phyloP scores from a whole-genome alignment of 2,888 invertebrate genomes.

The Chydorus sphaericus region DNA sequence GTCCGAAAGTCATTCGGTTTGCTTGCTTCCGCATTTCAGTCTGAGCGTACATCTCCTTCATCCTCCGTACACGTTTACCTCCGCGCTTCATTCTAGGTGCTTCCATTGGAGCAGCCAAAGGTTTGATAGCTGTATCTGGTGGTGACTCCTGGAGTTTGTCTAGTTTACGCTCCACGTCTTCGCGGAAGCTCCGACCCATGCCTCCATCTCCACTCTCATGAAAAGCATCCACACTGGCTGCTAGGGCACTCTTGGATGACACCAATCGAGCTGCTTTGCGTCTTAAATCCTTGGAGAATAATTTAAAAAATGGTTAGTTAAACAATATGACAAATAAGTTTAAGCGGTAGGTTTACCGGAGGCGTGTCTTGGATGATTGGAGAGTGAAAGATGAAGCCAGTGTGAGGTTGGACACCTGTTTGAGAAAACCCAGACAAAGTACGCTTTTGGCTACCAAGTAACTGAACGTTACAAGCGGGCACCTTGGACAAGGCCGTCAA shows the following conservation, averaged over 20 bases:
- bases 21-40: slow-evolving; percentile 95
- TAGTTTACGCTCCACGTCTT: slow-evolving; percentile 87
- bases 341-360: slow-evolving; percentile 63
- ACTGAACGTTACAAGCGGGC: slow-evolving; percentile 89
- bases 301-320: not conserved
- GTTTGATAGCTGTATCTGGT: slow-evolving; percentile 90
- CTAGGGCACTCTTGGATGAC: slow-evolving; percentile 83
- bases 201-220: slow-evolving; percentile 80
- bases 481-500: slow-evolving; percentile 87
- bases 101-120: slow-evolving; percentile 94
- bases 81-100: slow-evolving; percentile 92
- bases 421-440: slow-evolving; percentile 90
- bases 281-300: slow-evolving; percentile 50
- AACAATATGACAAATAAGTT: no score
- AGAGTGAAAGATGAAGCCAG: slow-evolving; percentile 85
- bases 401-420: slow-evolving; percentile 79
- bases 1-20: slow-evolving; percentile 94
- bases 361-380: slow-evolving; percentile 88
- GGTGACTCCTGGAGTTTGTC: slow-evolving; percentile 97
- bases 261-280: slow-evolving; percentile 87
- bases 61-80: slow-evolving; percentile 88
- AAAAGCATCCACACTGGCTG: slow-evolving; percentile 87
- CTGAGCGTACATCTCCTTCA: slow-evolving; percentile 97
- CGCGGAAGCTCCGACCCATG: slow-evolving; percentile 62
- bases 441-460: slow-evolving; percentile 82